phyloP scores from a whole-genome alignment of 1,140 invertebrate genomes.

The Neomicropteryx cornuta region DNA sequence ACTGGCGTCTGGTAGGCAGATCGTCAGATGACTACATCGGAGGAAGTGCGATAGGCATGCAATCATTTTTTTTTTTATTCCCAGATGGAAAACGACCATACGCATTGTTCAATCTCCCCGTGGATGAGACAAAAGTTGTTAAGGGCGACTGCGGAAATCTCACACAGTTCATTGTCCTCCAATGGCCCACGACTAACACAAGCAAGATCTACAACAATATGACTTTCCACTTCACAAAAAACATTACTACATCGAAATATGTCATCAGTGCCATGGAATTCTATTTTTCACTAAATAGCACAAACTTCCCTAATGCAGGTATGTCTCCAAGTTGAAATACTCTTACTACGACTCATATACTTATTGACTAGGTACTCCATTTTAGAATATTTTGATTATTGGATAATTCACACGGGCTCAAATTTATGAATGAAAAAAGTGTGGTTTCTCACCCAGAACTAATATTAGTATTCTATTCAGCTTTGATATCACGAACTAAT shows the following conservation, averaged over 20 bases:
- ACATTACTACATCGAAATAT: slow-evolving; percentile 29
- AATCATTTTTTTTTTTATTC: slow-evolving; percentile 2
- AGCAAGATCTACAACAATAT: slow-evolving; percentile 24
- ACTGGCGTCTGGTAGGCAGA: too few species aligned
- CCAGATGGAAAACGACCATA: slow-evolving; percentile 9
- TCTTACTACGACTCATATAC: too few species aligned
- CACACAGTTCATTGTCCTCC: slow-evolving; percentile 34
- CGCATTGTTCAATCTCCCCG: slow-evolving; percentile 33
- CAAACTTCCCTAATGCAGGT: slow-evolving; percentile 11
- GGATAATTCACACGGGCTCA: too few species aligned
- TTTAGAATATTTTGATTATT: too few species aligned
- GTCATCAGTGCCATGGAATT: slow-evolving; percentile 22
- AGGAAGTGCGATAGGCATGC: slow-evolving; percentile 1
- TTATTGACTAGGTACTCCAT: too few species aligned
- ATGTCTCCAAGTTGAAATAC: slow-evolving; percentile 9
- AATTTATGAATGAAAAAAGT: too few species aligned
- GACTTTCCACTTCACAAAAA: slow-evolving; percentile 34
- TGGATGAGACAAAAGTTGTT: slow-evolving; percentile 20
- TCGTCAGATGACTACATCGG: slow-evolving; percentile 1
- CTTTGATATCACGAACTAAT: not conserved
- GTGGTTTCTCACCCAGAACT: slow-evolving; percentile 16
- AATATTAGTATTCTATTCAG: slow-evolving; percentile 20
- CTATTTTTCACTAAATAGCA: slow-evolving; percentile 16
- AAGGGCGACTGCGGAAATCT: slow-evolving; percentile 32
- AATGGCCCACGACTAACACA: slow-evolving; percentile 25